Evolutionary conservation across 1,140 invertebrate species (phyloP).

Genomic region (Dreissena polymorpha): DNA sequence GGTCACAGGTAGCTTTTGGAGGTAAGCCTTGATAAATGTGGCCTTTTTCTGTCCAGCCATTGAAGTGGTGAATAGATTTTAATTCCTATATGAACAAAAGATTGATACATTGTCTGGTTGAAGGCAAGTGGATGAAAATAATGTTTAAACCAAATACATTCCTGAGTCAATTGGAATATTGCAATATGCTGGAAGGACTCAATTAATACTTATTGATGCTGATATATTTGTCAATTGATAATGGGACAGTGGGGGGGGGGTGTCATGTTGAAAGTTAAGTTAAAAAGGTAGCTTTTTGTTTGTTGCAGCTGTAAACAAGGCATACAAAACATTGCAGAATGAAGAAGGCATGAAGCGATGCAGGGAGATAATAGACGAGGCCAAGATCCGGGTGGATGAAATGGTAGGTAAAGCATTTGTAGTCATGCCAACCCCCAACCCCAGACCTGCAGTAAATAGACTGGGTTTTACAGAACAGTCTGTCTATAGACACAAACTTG

Average conservation of each 20-base stretch:
- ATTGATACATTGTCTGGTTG: background rate
- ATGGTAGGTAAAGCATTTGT: conserved; percentile 85
- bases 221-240: too few species aligned
- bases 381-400: conserved; percentile 94
- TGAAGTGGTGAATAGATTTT: background rate
- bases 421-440: too few species aligned
- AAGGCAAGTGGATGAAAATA: too few species aligned
- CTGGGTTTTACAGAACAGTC: background rate
- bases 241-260: too few species aligned
- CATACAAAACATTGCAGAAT: conserved; percentile 97
- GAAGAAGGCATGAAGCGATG: conserved; percentile 96
- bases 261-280: too few species aligned
- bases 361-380: conserved; percentile 98
- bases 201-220: too few species aligned
- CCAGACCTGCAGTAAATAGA: background rate
- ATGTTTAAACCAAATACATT: too few species aligned
- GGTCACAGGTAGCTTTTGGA: conserved; percentile 90
- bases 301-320: conserved; percentile 92
- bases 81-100: background rate
- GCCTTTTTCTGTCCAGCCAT: background rate
- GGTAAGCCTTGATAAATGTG: conserved; percentile 63
- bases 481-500: background rate
- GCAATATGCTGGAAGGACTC: too few species aligned
- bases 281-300: too few species aligned
- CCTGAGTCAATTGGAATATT: too few species aligned